A percentile compares a stretch with the other conserved stretches of the same genome.
These are phyloP conservation scores for Drosophila gunungcola DNA, from an alignment of 1,140 invertebrate genomes.

Conservation along the genomic window DNA sequence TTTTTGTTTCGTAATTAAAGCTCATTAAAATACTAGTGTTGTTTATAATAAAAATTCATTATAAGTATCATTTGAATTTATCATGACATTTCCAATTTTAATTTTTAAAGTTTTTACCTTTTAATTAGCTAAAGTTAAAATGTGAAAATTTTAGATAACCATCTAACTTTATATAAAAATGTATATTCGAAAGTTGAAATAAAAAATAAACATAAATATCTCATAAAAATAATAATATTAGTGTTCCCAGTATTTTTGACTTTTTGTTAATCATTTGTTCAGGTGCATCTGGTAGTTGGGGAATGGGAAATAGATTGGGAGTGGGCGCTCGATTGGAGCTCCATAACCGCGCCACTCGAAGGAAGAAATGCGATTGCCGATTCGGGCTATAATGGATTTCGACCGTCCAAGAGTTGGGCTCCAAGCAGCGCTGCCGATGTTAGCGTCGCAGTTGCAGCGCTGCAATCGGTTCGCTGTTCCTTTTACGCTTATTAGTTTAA, in stretches of 20 bases:
- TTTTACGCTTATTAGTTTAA: conserved; percentile 81
- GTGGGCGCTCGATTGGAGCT: conserved; percentile 34
- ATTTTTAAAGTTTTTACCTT: too few relatives aligned
- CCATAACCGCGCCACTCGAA: conserved; percentile 74
- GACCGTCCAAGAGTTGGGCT: conserved; percentile 75
- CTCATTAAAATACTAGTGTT: too few relatives aligned
- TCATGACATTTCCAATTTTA: too few relatives aligned
- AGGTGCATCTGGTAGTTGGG: conserved; percentile 1
- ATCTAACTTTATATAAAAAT: too few relatives aligned
- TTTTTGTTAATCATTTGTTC: background rate
- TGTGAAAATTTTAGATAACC: too few relatives aligned
- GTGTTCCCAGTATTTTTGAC: background rate
- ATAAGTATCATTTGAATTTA: too few relatives aligned
- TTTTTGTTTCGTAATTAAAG: too few relatives aligned
- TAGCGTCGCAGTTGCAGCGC: conserved; percentile 36
- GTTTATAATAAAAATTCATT: too few relatives aligned
- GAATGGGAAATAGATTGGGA: conserved; percentile 22
- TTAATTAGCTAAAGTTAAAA: too few relatives aligned
- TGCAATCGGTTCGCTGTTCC: conserved; percentile 60
- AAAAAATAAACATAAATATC: too few relatives aligned
- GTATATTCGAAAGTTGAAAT: too few relatives aligned
- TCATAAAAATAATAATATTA: too few relatives aligned
- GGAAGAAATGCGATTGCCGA: conserved; percentile 83
- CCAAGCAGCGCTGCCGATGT: conserved; percentile 23
- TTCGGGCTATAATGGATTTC: conserved; percentile 83